Conservation (phyloP, 1,140 invertebrate genomes). For the Galleria mellonella region DNA sequence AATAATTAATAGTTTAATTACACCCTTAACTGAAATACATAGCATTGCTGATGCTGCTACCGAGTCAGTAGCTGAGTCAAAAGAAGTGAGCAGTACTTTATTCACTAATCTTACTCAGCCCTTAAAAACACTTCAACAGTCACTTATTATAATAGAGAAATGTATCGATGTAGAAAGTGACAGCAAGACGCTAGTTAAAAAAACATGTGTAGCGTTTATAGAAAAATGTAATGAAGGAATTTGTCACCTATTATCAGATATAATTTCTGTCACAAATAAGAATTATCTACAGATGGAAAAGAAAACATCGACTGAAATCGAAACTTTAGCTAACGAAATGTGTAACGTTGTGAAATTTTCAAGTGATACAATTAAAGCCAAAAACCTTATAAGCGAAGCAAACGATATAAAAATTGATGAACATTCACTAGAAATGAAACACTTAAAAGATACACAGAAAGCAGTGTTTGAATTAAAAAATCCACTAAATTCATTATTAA, state of each 20-base stretch:
- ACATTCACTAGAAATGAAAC: slow-evolving; percentile 53
- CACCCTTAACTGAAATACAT: slow-evolving; percentile 79
- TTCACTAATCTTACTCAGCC: slow-evolving; percentile 76
- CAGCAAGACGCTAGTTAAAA: slow-evolving; percentile 78
- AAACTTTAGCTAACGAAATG: slow-evolving; percentile 66
- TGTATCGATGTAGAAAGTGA: slow-evolving; percentile 79
- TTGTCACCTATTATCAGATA: slow-evolving; percentile 43
- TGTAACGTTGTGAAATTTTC: slow-evolving; percentile 69
- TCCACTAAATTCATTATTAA: slow-evolving; percentile 43
- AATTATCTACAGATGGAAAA: slow-evolving; percentile 26
- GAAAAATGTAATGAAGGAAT: slow-evolving; percentile 75
- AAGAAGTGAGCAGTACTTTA: slow-evolving; percentile 63
- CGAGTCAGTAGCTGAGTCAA: slow-evolving; percentile 44
- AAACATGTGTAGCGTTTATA: slow-evolving; percentile 78
- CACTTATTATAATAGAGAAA: slow-evolving; percentile 79
- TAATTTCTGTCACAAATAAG: slow-evolving; percentile 24
- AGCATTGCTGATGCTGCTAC: slow-evolving; percentile 72
- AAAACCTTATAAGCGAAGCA: slow-evolving; percentile 66
- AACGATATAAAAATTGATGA: slow-evolving; percentile 69
- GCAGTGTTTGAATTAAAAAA: slow-evolving; percentile 65
- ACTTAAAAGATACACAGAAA: slow-evolving; percentile 69
- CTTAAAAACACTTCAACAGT: slow-evolving; percentile 77
- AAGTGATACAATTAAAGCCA: slow-evolving; percentile 68
- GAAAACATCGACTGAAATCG: slow-evolving; percentile 44
- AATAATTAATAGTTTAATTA: slow-evolving; percentile 77